These are phyloP conservation scores for Callyntrura sp. DNA, from an alignment of 2,888 invertebrate species.

Conservation along the genomic window DNA sequence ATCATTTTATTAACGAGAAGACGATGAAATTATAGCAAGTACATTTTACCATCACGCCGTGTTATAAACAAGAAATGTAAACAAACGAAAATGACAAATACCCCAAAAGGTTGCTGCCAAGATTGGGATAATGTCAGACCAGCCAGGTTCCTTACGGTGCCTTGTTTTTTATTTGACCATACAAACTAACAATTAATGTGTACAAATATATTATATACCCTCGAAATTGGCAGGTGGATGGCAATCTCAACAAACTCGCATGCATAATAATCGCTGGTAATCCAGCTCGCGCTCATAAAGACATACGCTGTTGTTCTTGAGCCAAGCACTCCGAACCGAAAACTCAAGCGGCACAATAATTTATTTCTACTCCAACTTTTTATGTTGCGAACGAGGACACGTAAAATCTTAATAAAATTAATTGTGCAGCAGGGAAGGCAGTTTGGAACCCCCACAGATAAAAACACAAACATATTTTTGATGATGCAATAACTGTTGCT, in stretches of 20 bases:
- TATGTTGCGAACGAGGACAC: neutral
- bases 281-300: too few species aligned
- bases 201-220: too few species aligned
- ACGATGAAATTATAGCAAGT: neutral
- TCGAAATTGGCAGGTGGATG: neutral
- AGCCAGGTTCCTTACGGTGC: too few species aligned
- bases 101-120: constrained; percentile 2
- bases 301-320: too few species aligned
- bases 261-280: too few species aligned
- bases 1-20: neutral
- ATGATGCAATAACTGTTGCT: constrained; percentile 25
- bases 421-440: neutral
- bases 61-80: neutral
- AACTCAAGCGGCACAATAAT: neutral
- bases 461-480: constrained; percentile 29
- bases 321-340: neutral
- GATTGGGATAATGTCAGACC: neutral
- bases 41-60: neutral
- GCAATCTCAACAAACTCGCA: neutral
- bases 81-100: neutral
- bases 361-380: neutral
- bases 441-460: constrained; percentile 47
- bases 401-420: neutral
- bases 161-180: too few species aligned
- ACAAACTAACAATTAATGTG: neutral